Evolutionary conservation across 1,140 invertebrate species (phyloP), one percentile per base, ranked within the genome.

Genomic region (Medauroidea extradentata): DNA sequence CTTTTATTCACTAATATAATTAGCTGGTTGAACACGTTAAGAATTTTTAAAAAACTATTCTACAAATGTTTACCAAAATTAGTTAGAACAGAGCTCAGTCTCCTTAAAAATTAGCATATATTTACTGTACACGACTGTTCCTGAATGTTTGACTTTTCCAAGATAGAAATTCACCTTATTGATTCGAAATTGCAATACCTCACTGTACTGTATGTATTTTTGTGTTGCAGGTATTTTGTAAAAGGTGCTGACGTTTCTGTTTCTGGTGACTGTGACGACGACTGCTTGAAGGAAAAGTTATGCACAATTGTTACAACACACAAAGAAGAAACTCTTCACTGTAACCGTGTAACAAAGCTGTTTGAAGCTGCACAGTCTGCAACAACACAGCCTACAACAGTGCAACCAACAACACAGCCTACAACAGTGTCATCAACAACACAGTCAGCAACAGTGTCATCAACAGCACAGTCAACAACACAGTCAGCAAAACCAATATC

Each of bases 281-380:
- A 49, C 4, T 57, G 56, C 21, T 34, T 38, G 13, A 14, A 57
- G 16, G n/a, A 49, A 16, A 27, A 50, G 7, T 21, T 57, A 2
- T 57, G 56, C 24, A 16, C 39, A 27, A 50, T 57, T 57, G 21
- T 38, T 2, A 38, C 44, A 50, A 34, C 42, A 23, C 18, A 57
- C 11, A 18, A 18, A 7, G 24, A 24, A 23, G 29, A 50, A 14
- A 14, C 11, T 19, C 5, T 9, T 24, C 56, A 57, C 3, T 57
- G 46, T 11, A n/a, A 50, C 13, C 24, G 24, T 4, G 3, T 46
- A n/a, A 25, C 5, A 46, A 13, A 4, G n/a, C 3, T 7, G 24
- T 46, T 46, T 46, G 18, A 46, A 46, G n/a, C 44, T 5, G 24
- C 18, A 25, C 24, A 46, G 11, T 34, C 44, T 4, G 4, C 18